Evolutionary conservation across 2,888 invertebrate species (phyloP), one percentile per base, ranked within the genome.

Genomic region (Hirtodrosophila alboralis): DNA sequence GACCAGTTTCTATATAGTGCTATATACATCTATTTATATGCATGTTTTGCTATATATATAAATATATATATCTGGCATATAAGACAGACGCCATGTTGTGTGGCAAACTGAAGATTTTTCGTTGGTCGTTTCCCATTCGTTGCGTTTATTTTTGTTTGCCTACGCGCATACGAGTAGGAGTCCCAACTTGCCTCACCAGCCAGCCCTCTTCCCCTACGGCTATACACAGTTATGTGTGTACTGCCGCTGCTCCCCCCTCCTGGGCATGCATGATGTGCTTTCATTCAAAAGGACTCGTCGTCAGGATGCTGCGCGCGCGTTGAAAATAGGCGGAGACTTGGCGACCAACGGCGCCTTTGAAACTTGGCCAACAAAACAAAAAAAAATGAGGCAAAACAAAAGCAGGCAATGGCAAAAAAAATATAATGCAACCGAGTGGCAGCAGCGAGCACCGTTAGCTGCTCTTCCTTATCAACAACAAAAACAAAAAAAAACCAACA

Each of bases 301-400:
- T 26, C 75, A 73, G 84, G 86, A 87, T 88, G 89, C 89, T 89
- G 88, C 86, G 88, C 89, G 88, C 89, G 88, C 88, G 89, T 87
- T 86, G 85, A 88, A 88, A 89, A 87, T 83, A 88, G 88, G 88
- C 88, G 88, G 89, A 89, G 89, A 85, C 84, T 85, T 63, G 38
- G 30, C 73, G 40, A 56, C 65, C 51, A 54, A 36, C 64, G 60
- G 56, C 61, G 72, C 69, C 74, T 72, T 73, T 71, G 54, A 71
- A 66, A 70, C 60, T 73, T 69, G 30, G 21, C 62, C 23, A 34
- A 31, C 14, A 44, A 27, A 47, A 44, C 30, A 47, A 45, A 36
- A 27, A 27, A 9, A 27, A 26, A 26, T 33, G 43, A 31, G 38
- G 14, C 38, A 41, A 9, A 40, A 47, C 12, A 59, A 43, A 68